These are phyloP conservation scores for Drosophila glabriapex DNA, from an alignment of 2,888 invertebrate genomes.

Conservation along the genomic window DNA sequence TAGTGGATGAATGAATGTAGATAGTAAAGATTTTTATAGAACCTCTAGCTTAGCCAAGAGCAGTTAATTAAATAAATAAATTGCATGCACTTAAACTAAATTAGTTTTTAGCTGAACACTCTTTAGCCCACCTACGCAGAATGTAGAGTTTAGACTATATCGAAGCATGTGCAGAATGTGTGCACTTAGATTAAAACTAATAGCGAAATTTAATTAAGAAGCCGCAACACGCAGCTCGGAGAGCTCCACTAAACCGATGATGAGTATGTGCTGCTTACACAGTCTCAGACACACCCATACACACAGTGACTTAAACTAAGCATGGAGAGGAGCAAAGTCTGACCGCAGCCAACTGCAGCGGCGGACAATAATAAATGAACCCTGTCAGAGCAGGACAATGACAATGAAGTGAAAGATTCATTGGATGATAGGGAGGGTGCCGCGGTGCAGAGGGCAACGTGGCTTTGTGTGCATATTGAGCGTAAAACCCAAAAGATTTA, in stretches of 20 bases:
- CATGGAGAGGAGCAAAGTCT: conserved; percentile 21
- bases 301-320: conserved; percentile 18
- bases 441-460: neutral
- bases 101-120: neutral
- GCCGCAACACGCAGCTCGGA: conserved; percentile 47
- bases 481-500: conserved; percentile 77
- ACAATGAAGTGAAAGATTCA: conserved; percentile 47
- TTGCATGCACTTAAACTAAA: neutral
- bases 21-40: neutral
- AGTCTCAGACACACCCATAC: conserved; percentile 3
- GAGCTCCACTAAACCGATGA: conserved; percentile 44
- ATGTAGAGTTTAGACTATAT: neutral
- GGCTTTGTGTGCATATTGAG: conserved; percentile 61
- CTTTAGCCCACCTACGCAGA: neutral
- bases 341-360: conserved; percentile 73
- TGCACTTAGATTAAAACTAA: conserved; percentile 65
- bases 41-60: neutral
- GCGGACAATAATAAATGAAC: conserved; percentile 80
- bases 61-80: neutral
- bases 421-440: neutral
- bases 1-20: neutral
- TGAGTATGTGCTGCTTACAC: conserved; percentile 37
- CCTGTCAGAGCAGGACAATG: conserved; percentile 56
- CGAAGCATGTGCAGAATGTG: conserved; percentile 29
- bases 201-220: conserved; percentile 72